These are phyloP conservation scores for Caenorhabditis doughertyi DNA, from an alignment of 2,888 invertebrate species.

Conservation along the genomic window DNA sequence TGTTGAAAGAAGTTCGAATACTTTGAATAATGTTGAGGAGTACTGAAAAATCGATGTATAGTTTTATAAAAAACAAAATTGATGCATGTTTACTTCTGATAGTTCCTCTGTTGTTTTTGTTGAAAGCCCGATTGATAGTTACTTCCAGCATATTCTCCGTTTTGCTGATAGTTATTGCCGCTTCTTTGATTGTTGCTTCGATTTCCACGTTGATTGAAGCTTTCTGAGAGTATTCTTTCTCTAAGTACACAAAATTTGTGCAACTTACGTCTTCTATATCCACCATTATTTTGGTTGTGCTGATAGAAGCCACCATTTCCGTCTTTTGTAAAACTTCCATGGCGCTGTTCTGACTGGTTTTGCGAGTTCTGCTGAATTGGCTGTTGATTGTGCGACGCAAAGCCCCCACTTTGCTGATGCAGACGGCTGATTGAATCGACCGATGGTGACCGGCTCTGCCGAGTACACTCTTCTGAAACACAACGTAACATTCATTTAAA, in stretches of 20 bases:
- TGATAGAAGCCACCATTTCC: slow-evolving; percentile 9
- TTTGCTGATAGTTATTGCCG: slow-evolving; percentile 3
- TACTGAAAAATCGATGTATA: slow-evolving; percentile 2
- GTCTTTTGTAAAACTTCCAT: slow-evolving; percentile 42
- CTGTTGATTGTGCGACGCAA: slow-evolving; percentile 28
- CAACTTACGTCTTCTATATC: slow-evolving; percentile 24
- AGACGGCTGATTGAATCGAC: slow-evolving; percentile 42
- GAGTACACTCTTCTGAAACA: slow-evolving; percentile 12
- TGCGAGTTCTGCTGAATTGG: slow-evolving; percentile 3
- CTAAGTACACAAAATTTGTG: not conserved
- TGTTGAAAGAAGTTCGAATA: not conserved
- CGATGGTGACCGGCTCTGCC: slow-evolving; percentile 42
- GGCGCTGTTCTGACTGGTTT: slow-evolving; percentile 7
- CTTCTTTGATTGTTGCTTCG: slow-evolving; percentile 21
- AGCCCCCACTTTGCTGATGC: slow-evolving; percentile 59
- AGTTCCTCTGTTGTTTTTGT: slow-evolving; percentile 10
- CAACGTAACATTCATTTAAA: not conserved
- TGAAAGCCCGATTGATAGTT: slow-evolving; percentile 11
- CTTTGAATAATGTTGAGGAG: slow-evolving; percentile 14
- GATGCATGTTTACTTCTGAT: slow-evolving; percentile 7
- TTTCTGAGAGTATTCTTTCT: slow-evolving; percentile 7
- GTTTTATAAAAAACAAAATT: not conserved
- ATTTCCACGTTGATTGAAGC: slow-evolving; percentile 24
- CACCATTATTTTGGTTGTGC: slow-evolving; percentile 9
- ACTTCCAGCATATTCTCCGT: not conserved